A percentile compares a stretch with the other conserved stretches of the same genome.
These are phyloP conservation scores for Phalacrocorax aristotelis DNA, from an alignment of 2,113 vertebrate genomes.

Conservation along the genomic window DNA sequence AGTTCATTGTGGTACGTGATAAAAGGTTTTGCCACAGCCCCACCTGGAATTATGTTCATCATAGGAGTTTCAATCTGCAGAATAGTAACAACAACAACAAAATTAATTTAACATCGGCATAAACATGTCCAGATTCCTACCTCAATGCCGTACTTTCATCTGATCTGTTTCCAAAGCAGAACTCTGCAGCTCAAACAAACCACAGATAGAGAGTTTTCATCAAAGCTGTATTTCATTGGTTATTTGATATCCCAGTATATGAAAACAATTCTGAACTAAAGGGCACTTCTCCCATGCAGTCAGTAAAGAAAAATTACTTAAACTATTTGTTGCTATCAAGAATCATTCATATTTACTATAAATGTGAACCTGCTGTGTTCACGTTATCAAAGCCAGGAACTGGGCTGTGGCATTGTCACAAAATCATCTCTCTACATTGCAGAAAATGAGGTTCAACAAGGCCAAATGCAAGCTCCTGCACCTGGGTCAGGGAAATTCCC, in stretches of 20 bases:
- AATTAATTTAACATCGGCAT: neutral
- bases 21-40: constrained; percentile 94
- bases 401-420: neutral
- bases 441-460: neutral
- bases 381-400: neutral
- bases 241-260: neutral
- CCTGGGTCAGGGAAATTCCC: neutral
- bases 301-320: neutral
- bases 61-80: constrained; percentile 95
- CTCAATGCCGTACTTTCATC: neutral
- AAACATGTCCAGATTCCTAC: neutral
- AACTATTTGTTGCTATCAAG: neutral
- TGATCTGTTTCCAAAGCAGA: neutral
- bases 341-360: neutral
- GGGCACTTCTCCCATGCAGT: neutral
- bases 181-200: neutral
- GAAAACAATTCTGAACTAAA: neutral
- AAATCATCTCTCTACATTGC: neutral
- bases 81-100: neutral
- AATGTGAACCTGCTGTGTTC: neutral
- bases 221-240: neutral
- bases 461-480: neutral
- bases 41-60: constrained; percentile 98
- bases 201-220: too few relatives aligned
- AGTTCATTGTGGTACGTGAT: constrained; percentile 97